phyloP scores from a whole-genome alignment of 2,797 vertebrate genomes.

The Phoebastria nigripes region DNA sequence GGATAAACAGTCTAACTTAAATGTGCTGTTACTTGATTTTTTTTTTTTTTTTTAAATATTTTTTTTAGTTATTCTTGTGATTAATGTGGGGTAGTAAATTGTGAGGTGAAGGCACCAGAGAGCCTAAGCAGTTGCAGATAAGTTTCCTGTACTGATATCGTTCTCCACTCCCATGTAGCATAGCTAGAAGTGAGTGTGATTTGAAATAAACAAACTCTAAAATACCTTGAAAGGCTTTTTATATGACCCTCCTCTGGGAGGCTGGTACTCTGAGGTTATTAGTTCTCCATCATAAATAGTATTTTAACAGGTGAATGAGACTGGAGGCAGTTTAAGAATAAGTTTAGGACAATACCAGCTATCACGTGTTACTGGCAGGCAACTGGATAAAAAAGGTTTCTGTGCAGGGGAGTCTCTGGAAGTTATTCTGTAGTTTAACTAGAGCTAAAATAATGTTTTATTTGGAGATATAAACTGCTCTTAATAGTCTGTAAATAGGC shows the following conservation, averaged over 20 bases:
- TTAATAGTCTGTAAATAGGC: neutral
- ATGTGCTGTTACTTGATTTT: neutral
- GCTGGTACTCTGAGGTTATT: neutral
- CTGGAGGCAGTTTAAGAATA: neutral
- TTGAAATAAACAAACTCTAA: neutral
- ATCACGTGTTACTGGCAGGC: neutral
- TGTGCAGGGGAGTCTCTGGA: neutral
- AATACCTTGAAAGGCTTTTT: neutral
- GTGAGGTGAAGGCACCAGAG: neutral
- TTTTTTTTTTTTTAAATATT: neutral
- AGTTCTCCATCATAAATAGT: neutral
- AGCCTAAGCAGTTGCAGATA: neutral
- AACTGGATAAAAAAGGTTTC: neutral
- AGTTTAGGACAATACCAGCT: neutral
- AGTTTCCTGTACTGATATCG: neutral
- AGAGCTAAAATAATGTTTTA: neutral
- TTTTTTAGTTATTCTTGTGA: neutral
- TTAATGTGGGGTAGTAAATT: neutral
- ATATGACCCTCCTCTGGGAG: neutral
- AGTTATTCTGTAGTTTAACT: neutral
- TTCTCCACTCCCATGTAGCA: accelerated
- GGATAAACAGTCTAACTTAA: neutral
- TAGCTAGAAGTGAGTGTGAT: neutral
- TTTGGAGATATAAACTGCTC: neutral
- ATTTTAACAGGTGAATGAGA: neutral